These are phyloP conservation scores for Esox masquinongy DNA, from an alignment of 2,797 vertebrate species.

Conservation along the genomic window DNA sequence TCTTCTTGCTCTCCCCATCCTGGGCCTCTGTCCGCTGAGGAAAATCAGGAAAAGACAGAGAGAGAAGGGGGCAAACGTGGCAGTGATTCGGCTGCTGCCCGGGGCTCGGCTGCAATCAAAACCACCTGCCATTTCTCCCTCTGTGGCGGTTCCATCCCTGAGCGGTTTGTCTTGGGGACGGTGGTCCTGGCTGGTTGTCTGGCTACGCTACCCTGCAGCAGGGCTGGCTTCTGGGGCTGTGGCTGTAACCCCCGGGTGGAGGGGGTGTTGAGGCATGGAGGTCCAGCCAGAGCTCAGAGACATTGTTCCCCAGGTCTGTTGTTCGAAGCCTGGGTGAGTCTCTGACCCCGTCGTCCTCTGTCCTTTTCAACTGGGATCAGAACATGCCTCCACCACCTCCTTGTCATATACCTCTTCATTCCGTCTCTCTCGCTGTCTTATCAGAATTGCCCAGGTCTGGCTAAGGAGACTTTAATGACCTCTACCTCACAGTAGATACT, in stretches of 20 bases:
- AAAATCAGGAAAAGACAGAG: conserved; percentile 39
- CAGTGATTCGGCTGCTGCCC: conserved; percentile 25
- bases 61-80: conserved; percentile 8
- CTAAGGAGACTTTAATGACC: background rate
- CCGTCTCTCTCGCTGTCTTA: background rate
- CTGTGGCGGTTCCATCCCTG: background rate
- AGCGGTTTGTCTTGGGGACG: background rate
- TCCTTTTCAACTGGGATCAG: background rate
- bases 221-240: background rate
- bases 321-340: conserved; percentile 6
- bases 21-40: conserved; percentile 27
- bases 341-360: background rate
- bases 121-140: background rate
- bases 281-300: background rate
- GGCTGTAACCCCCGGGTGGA: background rate
- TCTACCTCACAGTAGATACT: background rate
- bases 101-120: background rate
- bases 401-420: background rate
- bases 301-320: conserved; percentile 13
- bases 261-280: background rate
- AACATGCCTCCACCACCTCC: background rate
- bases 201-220: background rate
- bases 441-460: background rate
- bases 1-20: conserved; percentile 3
- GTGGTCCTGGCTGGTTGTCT: background rate